Conservation (phyloP, 2,113 vertebrate genomes). For the Gobio gobio region DNA sequence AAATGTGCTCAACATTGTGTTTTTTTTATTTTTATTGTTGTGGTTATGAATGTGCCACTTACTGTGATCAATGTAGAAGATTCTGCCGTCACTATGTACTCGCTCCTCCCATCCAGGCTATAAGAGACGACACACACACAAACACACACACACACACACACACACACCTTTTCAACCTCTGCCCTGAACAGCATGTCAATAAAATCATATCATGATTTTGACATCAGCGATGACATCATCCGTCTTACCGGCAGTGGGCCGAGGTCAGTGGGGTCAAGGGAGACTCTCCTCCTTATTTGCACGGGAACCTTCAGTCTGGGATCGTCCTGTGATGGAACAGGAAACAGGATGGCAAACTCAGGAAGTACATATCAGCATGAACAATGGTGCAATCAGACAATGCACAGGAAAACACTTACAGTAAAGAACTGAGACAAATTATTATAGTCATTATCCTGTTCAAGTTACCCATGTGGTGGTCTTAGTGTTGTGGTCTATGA, state of each 20-base stretch:
- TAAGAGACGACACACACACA: constrained; percentile 43
- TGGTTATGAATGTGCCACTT: constrained; percentile 59
- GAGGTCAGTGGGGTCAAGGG: constrained; percentile 85
- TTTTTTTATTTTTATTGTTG: not conserved
- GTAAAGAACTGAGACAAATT: not conserved
- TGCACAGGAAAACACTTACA: not conserved
- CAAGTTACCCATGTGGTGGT: constrained; percentile 89
- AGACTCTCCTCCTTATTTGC: constrained; percentile 78
- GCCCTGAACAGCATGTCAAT: not conserved
- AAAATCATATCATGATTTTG: not conserved
- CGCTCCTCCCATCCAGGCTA: constrained; percentile 98
- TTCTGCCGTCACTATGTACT: constrained; percentile 89
- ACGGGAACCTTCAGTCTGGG: constrained; percentile 87
- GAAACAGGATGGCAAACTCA: constrained; percentile 58
- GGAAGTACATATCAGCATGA: constrained; percentile 47
- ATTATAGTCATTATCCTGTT: not conserved
- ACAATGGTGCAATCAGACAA: not conserved
- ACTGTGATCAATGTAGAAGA: constrained; percentile 99
- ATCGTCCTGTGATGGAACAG: constrained; percentile 84
- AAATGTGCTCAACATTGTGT: not conserved
- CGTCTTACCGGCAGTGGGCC: constrained; percentile 88
- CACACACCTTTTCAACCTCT: constrained; percentile 5
- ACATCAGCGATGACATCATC: constrained; percentile 7
- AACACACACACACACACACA: constrained; percentile 45
- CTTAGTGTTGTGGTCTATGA: constrained; percentile 94